These are phyloP conservation scores for Athalia circularis DNA, from an alignment of 2,888 invertebrate species.

Conservation along the genomic window DNA sequence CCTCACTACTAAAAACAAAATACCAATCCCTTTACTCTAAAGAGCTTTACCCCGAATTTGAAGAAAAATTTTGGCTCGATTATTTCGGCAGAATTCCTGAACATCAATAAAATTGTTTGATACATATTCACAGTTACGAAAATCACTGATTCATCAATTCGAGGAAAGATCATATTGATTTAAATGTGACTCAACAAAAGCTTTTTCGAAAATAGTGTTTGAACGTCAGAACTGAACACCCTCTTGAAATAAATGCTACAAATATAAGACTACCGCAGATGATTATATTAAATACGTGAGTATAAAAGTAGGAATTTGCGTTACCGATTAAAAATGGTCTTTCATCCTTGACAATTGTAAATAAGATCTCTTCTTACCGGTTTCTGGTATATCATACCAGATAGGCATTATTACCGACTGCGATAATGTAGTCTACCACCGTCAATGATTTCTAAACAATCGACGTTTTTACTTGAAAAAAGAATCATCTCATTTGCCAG, in stretches of 20 bases:
- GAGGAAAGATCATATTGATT: no score
- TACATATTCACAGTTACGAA: no score
- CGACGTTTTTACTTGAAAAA: not conserved
- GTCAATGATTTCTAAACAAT: not conserved
- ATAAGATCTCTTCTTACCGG: not conserved
- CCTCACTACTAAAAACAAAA: conserved; percentile 20
- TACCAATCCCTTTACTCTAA: not conserved
- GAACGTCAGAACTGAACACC: not conserved
- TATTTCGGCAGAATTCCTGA: no score
- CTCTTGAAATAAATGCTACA: not conserved
- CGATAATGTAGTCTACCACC: not conserved
- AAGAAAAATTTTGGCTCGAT: no score
- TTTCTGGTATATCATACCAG: no score
- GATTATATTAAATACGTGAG: not conserved
- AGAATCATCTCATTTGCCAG: conserved; percentile 32
- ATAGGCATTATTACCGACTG: not conserved
- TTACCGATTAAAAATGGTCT: conserved; percentile 5
- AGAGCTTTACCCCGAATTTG: no score
- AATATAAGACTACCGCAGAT: not conserved
- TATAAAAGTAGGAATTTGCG: not conserved
- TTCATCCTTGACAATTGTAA: not conserved
- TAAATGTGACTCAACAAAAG: not conserved
- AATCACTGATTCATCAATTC: no score
- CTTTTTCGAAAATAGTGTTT: not conserved
- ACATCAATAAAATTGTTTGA: no score